Conservation (phyloP, 2,888 invertebrate species). For the Andricus curvator region DNA sequence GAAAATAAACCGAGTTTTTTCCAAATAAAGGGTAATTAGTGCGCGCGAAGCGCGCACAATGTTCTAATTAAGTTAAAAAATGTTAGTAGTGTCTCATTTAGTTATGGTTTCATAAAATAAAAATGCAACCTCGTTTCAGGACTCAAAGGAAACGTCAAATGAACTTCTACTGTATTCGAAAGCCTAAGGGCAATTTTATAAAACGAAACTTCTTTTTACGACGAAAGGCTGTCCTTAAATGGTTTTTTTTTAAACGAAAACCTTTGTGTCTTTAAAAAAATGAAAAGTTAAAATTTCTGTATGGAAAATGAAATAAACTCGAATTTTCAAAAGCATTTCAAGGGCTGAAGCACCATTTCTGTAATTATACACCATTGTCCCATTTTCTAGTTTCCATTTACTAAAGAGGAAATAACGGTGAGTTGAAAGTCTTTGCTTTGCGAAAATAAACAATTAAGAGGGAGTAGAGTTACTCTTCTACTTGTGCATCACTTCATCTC, state of each 20-base stretch:
- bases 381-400: neutral
- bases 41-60: no score
- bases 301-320: neutral
- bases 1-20: no score
- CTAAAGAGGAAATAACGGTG: neutral
- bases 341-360: neutral
- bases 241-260: neutral
- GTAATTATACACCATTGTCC: neutral
- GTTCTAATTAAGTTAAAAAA: neutral
- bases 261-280: neutral
- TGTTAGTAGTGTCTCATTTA: neutral
- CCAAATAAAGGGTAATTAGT: no score
- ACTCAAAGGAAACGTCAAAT: neutral
- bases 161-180: slow-evolving; percentile 7
- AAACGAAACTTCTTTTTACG: slow-evolving; percentile 16
- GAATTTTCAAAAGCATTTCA: neutral
- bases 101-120: neutral
- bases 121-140: neutral
- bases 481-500: neutral
- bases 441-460: neutral
- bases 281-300: neutral
- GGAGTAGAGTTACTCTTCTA: neutral
- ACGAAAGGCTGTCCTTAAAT: slow-evolving; percentile 26
- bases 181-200: neutral
- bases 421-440: neutral